These are phyloP conservation scores for Epistrophella euchroma DNA, from an alignment of 2,888 invertebrate genomes.

Conservation along the genomic window DNA sequence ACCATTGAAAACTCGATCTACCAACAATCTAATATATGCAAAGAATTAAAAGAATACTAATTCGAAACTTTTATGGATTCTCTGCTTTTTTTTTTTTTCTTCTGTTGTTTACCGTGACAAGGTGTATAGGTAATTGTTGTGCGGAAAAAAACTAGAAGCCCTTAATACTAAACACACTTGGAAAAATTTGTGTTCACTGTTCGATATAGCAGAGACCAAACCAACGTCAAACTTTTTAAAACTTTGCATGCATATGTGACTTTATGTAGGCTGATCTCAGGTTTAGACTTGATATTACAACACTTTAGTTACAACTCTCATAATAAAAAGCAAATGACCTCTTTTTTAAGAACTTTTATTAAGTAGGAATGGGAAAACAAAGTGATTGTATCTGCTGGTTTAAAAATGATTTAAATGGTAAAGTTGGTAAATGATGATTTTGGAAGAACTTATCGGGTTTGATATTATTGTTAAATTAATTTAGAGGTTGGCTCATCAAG, in stretches of 20 bases:
- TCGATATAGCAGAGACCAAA: neutral
- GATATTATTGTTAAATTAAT: too few species aligned
- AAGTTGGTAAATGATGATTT: too few species aligned
- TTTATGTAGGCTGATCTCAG: constrained; percentile 3
- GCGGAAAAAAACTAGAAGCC: constrained; percentile 55
- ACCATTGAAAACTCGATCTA: constrained; percentile 58
- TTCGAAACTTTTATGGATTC: constrained; percentile 67
- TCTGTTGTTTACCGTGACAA: constrained; percentile 16
- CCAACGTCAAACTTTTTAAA: neutral
- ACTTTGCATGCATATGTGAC: neutral
- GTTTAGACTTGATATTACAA: too few species aligned
- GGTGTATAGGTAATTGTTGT: neutral
- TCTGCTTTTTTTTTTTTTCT: constrained; percentile 34
- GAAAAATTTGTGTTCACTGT: neutral
- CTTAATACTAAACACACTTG: constrained; percentile 30
- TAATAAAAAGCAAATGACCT: too few species aligned
- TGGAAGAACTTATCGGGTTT: too few species aligned
- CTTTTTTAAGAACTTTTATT: too few species aligned
- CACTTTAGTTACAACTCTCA: too few species aligned
- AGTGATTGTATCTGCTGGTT: too few species aligned
- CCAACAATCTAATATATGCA: constrained; percentile 43
- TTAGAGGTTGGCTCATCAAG: too few species aligned
- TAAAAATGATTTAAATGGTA: constrained; percentile 4
- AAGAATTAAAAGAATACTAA: constrained; percentile 56
- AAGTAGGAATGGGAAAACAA: too few species aligned